Conservation (phyloP, 1,140 invertebrate genomes). For the Charaxes varanes region DNA sequence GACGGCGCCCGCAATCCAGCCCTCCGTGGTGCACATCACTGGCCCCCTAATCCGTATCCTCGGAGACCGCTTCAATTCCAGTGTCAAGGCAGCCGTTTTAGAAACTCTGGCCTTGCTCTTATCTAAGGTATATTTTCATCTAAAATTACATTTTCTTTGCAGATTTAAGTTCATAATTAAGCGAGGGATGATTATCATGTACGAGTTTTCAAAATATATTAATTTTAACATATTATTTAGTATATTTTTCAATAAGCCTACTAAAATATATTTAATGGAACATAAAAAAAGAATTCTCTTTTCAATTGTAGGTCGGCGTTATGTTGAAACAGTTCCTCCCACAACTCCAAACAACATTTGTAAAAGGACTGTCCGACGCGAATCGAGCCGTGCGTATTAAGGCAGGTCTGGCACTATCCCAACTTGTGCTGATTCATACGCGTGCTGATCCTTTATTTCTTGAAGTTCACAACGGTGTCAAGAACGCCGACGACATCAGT, state of each 20-base stretch:
- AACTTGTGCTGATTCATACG: constrained; percentile 93
- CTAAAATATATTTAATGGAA: no score
- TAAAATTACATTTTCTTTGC: background rate
- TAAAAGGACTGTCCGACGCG: constrained; percentile 93
- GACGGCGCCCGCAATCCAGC: constrained; percentile 89
- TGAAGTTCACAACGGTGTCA: constrained; percentile 91
- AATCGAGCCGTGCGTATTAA: constrained; percentile 91
- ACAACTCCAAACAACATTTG: constrained; percentile 97
- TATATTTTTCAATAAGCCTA: no score
- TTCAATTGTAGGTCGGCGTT: constrained; percentile 81
- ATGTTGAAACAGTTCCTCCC: constrained; percentile 98
- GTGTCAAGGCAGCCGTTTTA: constrained; percentile 96
- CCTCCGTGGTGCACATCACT: constrained; percentile 96
- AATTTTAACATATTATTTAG: no score
- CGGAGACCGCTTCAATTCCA: constrained; percentile 94
- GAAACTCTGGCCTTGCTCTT: constrained; percentile 94
- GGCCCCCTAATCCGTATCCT: constrained; percentile 98
- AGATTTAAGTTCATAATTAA: no score
- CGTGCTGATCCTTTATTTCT: constrained; percentile 91
- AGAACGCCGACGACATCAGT: constrained; percentile 86
- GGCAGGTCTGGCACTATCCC: constrained; percentile 90
- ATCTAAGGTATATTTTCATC: constrained; percentile 79
- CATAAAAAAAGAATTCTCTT: no score
- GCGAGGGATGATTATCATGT: no score
- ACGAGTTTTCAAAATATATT: no score